Evolutionary conservation across 1,140 invertebrate genomes (phyloP).

Genomic region (Ceratitis capitata): DNA sequence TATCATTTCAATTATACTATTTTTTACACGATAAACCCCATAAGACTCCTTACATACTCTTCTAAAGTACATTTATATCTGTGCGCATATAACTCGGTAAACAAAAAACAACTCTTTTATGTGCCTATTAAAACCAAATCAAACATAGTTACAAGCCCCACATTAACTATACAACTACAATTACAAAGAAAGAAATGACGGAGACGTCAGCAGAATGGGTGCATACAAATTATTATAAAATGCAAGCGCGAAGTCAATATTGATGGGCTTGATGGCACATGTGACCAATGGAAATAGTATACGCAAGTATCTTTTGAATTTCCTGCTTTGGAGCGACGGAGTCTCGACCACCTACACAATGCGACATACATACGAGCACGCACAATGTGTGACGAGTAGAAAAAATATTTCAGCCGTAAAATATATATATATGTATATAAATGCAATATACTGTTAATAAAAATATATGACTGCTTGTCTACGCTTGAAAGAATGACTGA

Average conservation of each 20-base stretch:
- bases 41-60: no score
- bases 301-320: neutral
- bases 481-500: neutral
- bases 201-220: neutral
- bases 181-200: neutral
- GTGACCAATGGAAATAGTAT: neutral
- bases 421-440: neutral
- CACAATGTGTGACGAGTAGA: neutral
- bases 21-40: no score
- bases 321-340: neutral
- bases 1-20: no score
- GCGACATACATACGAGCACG: neutral
- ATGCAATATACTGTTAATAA: neutral
- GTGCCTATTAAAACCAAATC: neutral
- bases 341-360: slow-evolving; percentile 30
- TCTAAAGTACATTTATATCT: no score
- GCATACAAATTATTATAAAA: neutral
- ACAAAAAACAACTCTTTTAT: neutral
- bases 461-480: neutral
- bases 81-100: no score
- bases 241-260: neutral
- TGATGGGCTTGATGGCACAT: neutral
- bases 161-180: neutral
- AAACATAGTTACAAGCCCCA: neutral
- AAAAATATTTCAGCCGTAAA: no score